These are phyloP conservation scores for Bos indicus DNA, from an alignment of 2,113 vertebrate genomes.

Conservation along the genomic window DNA sequence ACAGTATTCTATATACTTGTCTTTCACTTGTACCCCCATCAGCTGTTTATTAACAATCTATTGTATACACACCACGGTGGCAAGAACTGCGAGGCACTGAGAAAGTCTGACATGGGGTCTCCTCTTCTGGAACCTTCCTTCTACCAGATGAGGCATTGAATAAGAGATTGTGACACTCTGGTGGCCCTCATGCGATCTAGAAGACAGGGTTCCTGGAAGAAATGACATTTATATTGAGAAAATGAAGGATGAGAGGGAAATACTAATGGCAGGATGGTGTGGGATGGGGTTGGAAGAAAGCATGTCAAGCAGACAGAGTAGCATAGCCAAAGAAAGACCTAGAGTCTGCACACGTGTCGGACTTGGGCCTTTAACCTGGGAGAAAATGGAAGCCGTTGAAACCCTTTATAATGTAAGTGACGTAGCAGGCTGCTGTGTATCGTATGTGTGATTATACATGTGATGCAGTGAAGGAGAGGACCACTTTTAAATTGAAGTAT, in stretches of 20 bases:
- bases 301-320: neutral
- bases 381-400: neutral
- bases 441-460: fast-evolving
- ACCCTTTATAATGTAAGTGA: neutral
- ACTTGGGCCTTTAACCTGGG: neutral
- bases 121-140: neutral
- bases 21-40: neutral
- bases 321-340: neutral
- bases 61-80: fast-evolving
- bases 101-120: neutral
- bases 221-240: neutral
- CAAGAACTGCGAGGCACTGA: neutral
- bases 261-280: neutral
- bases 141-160: neutral
- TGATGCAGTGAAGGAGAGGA: neutral
- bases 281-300: neutral
- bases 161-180: neutral
- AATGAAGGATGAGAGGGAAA: neutral
- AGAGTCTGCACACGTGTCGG: fast-evolving
- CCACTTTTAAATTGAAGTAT: neutral
- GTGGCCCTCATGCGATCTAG: neutral
- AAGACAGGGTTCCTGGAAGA: neutral
- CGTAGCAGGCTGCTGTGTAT: fast-evolving
- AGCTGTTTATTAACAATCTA: neutral
- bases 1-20: neutral